These are phyloP conservation scores for Philantomba maxwellii DNA, from an alignment of 2,113 vertebrate species.

Conservation along the genomic window DNA sequence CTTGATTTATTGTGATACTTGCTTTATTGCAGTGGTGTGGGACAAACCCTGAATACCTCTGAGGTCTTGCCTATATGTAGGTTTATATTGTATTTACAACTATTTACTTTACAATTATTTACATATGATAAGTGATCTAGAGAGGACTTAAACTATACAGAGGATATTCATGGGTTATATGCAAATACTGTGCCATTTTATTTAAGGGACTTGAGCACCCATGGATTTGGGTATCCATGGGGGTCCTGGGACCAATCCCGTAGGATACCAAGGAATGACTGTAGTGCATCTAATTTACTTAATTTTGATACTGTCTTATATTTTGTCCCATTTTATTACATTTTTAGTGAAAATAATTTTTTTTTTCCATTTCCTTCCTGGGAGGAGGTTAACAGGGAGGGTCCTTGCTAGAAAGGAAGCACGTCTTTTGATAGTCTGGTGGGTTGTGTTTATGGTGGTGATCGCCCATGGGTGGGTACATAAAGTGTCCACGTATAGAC, in stretches of 20 bases:
- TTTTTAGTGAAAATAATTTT: neutral
- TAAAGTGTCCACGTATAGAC: neutral
- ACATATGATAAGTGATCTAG: neutral
- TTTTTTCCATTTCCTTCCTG: neutral
- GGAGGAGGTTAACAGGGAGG: neutral
- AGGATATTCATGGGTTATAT: neutral
- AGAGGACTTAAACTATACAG: neutral
- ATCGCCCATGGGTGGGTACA: rapidly evolving
- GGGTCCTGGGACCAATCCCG: neutral
- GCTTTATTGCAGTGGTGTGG: neutral
- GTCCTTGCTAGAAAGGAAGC: neutral
- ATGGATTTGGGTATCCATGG: neutral
- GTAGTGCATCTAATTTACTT: neutral
- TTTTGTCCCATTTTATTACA: neutral
- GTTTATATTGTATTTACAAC: neutral
- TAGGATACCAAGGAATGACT: neutral
- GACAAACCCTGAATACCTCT: neutral
- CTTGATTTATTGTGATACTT: neutral
- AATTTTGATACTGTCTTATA: neutral
- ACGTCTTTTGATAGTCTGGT: rapidly evolving
- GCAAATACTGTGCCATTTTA: neutral
- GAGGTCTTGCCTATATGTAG: neutral
- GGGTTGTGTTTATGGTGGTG: neutral
- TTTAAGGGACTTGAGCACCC: neutral
- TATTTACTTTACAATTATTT: too few species aligned